These are phyloP conservation scores for Benitochromis conjunctus DNA, from an alignment of 2,113 vertebrate genomes.

Conservation along the genomic window DNA sequence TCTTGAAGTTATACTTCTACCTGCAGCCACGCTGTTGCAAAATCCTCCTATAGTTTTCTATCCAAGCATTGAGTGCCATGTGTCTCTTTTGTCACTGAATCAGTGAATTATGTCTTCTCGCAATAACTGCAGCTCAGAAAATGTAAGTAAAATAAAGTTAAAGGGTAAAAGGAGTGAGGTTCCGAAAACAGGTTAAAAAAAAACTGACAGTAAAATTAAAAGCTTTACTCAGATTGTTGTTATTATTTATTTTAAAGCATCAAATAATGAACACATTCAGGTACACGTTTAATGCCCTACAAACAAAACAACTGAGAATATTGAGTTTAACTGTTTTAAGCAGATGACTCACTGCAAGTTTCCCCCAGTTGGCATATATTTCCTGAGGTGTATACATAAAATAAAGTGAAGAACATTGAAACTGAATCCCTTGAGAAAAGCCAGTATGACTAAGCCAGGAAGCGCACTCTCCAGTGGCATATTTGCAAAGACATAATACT, in stretches of 20 bases:
- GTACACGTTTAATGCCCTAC: background rate
- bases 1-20: background rate
- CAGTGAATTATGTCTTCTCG: background rate
- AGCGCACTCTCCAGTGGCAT: conserved; percentile 1
- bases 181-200: background rate
- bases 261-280: background rate
- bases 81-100: background rate
- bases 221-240: background rate
- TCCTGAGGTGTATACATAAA: conserved; percentile 1
- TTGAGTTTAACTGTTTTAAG: conserved; percentile 10
- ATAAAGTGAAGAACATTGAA: conserved; percentile 15
- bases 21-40: accelerated
- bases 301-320: background rate
- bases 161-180: background rate
- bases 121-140: background rate
- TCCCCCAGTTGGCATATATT: background rate
- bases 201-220: background rate
- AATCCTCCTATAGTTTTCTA: background rate
- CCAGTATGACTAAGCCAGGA: conserved; percentile 29
- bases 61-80: background rate
- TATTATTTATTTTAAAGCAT: background rate
- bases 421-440: conserved; percentile 21
- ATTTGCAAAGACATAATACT: conserved; percentile 14
- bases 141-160: background rate
- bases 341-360: conserved; percentile 23